Base-by-base conservation (phyloP, 1,140 invertebrate genomes). In the Epicauta chinensis region DNA sequence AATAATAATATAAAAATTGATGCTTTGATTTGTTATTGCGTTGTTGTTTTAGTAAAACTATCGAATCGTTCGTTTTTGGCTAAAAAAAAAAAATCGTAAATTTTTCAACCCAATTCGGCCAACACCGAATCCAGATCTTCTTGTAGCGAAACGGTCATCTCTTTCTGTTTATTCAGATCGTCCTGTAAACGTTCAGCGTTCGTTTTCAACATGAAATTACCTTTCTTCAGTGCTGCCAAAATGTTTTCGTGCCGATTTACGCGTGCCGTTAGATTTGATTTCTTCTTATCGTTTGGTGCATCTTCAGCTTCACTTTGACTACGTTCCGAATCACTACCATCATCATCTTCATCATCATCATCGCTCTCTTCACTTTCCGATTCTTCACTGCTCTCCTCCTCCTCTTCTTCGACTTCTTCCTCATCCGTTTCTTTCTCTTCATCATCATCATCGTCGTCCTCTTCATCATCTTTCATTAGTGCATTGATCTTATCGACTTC, bases 401-500 rank as follows among this genome's bases (percentile, higher is more conserved):
- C 75, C 52, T 77, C 75, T 51, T 83, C 79, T 15, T 82, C 73
- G 14, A 73, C 72, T 17, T 73, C 73, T 13, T 69, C 69, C 77
- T 31, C 77, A 73, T 23, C 7, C 23, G 1, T 23, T 52, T 86
- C 82, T 35, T 81, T 80, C 34, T 81, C 81, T 30, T 81, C 81
- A 11, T 81, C 79, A 12, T 84, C 82, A 17, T 86, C 84, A 10
- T 84, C 83, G 2, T 78, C 78, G 58, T 87, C 82, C 16, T 86
- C 84, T 10, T 84, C 83, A 2, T 78, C 78, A 57, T 87, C 84
- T 51, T 84, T 87, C 81, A 91, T 86, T 49, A 90, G 74, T 12
- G 82, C 83, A 0, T 87, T 87, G 87, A 93, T 91, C 73, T 91
- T 91, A 59, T 91, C 86, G 2, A 91, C 87, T 73, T 93, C 89